These are phyloP conservation scores for Amblyraja radiata DNA, from an alignment of 2,797 vertebrate genomes.

Conservation along the genomic window DNA sequence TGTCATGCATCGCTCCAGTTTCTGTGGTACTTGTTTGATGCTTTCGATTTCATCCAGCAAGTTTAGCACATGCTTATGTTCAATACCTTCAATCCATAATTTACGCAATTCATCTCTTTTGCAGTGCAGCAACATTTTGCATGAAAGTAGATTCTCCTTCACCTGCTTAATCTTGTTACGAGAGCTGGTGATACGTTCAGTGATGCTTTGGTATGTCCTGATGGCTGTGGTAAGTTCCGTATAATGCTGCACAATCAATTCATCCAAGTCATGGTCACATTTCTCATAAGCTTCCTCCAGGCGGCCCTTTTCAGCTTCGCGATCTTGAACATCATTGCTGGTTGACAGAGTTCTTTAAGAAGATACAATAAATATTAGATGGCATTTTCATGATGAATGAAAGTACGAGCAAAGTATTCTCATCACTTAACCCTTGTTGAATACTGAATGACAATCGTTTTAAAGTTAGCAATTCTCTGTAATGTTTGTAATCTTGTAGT, in stretches of 20 bases:
- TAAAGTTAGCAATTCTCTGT: not conserved
- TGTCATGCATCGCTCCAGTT: slow-evolving; percentile 83
- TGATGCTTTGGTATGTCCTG: slow-evolving; percentile 96
- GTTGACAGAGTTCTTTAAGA: slow-evolving; percentile 78
- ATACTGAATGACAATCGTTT: not conserved
- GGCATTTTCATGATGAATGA: not conserved
- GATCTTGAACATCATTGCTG: slow-evolving; percentile 88
- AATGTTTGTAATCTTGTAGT: not conserved
- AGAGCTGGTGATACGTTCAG: slow-evolving; percentile 91
- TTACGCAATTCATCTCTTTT: slow-evolving; percentile 93
- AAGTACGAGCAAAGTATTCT: not conserved
- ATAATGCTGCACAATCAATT: slow-evolving; percentile 90
- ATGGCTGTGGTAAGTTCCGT: slow-evolving; percentile 94
- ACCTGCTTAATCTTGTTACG: slow-evolving; percentile 97
- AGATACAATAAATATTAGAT: slow-evolving; percentile 39
- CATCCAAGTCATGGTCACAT: slow-evolving; percentile 81
- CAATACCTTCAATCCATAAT: slow-evolving; percentile 95
- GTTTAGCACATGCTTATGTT: slow-evolving; percentile 94
- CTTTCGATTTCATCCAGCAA: slow-evolving; percentile 94
- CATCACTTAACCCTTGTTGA: not conserved
- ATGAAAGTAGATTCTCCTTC: slow-evolving; percentile 92
- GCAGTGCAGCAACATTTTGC: slow-evolving; percentile 95
- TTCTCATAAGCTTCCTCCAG: slow-evolving; percentile 93
- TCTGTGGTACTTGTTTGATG: slow-evolving; percentile 94
- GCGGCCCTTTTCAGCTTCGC: slow-evolving; percentile 88